Percentiles rank a stretch among this genome's conserved stretches.
Evolutionary conservation across 1,140 invertebrate genomes (phyloP).

Genomic region (Cotesia chilonis): DNA sequence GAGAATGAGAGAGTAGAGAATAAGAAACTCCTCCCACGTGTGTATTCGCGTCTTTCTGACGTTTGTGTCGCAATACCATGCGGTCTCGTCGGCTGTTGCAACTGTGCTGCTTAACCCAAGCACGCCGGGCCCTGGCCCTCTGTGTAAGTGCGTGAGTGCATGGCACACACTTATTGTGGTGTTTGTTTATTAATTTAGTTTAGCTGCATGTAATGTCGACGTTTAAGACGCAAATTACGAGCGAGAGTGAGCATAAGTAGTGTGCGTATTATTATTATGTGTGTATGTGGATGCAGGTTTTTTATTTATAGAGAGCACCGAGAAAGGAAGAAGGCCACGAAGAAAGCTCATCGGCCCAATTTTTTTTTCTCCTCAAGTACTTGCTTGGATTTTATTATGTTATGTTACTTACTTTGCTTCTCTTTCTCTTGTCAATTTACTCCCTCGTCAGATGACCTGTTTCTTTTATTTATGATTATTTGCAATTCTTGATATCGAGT

Average conservation of each 20-base stretch:
- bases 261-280: background rate
- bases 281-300: background rate
- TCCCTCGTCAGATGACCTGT: too few relatives aligned
- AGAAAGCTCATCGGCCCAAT: conserved; percentile 16
- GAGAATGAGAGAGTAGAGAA: background rate
- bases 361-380: background rate
- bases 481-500: too few relatives aligned
- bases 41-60: background rate
- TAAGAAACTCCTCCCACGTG: conserved; percentile 28
- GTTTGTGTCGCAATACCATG: conserved; percentile 20
- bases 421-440: too few relatives aligned
- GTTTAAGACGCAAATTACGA: background rate
- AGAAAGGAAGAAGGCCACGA: conserved; percentile 32
- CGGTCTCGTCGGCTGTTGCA: conserved; percentile 24
- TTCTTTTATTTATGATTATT: too few relatives aligned
- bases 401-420: background rate
- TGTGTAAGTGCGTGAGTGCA: conserved; percentile 14
- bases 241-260: background rate
- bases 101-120: conserved; percentile 24
- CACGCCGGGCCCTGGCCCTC: conserved; percentile 27
- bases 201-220: background rate
- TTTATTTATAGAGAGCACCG: conserved; percentile 38
- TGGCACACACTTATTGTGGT: background rate
- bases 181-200: background rate
- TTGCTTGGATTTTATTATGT: background rate